phyloP scores from a whole-genome alignment of 2,113 vertebrate species.

The Cyanoramphus novaezelandiae region DNA sequence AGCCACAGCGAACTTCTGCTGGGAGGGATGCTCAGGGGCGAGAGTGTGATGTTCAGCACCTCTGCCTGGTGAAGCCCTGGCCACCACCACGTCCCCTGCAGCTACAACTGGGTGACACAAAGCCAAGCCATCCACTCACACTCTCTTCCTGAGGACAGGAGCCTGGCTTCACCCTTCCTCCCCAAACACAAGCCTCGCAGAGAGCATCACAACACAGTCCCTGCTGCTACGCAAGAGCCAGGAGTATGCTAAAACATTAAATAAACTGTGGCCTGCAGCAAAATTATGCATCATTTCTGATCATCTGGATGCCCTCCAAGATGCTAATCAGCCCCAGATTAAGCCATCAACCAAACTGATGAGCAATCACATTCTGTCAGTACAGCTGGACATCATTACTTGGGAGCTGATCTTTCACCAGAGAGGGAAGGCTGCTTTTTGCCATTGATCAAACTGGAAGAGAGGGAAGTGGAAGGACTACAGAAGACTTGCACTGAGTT shows the following conservation, averaged over 20 bases:
- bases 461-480: not conserved
- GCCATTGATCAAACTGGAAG: not conserved
- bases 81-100: not conserved
- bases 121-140: not conserved
- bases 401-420: not conserved
- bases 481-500: not conserved
- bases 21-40: rapidly evolving
- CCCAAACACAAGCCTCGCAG: rapidly evolving
- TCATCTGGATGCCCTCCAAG: slow-evolving; percentile 7
- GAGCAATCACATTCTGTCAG: slow-evolving; percentile 47
- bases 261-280: not conserved
- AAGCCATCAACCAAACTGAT: slow-evolving; percentile 54
- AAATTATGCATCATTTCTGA: slow-evolving; percentile 10
- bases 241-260: not conserved
- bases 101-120: not conserved
- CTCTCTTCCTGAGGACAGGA: not conserved
- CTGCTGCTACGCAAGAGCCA: rapidly evolving
- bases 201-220: rapidly evolving
- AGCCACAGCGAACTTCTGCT: no score
- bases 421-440: not conserved
- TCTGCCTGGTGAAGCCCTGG: rapidly evolving
- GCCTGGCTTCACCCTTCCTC: not conserved
- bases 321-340: slow-evolving; percentile 64
- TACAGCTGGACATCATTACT: slow-evolving; percentile 49
- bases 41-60: rapidly evolving